Percentiles rank a stretch among this genome's conserved stretches.
These are phyloP conservation scores for Echiichthys vipera DNA, from an alignment of 2,797 vertebrate genomes.

Conservation along the genomic window DNA sequence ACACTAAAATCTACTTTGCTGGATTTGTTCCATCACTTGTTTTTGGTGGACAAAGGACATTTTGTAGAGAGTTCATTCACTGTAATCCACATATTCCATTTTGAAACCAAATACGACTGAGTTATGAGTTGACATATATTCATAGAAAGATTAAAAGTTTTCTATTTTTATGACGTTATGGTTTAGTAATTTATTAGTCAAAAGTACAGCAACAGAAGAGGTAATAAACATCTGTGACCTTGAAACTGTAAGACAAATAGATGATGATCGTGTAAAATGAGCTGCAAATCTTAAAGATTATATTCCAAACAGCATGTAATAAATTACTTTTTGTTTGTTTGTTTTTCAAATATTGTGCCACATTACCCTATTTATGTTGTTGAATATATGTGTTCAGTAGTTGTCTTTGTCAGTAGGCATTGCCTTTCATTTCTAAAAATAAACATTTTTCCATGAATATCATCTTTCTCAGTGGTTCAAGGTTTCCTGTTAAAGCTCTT, in stretches of 20 bases:
- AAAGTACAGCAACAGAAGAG: neutral
- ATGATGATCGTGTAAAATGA: neutral
- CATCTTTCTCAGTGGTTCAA: conserved; percentile 4
- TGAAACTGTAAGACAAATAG: no score
- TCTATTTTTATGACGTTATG: conserved; percentile 18
- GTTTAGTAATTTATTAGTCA: neutral
- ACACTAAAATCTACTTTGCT: conserved; percentile 54
- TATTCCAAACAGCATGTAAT: neutral
- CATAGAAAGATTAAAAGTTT: conserved; percentile 4
- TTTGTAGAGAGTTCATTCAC: conserved; percentile 52
- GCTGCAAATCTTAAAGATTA: neutral
- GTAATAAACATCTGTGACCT: neutral
- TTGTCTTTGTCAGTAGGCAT: neutral
- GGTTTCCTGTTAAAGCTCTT: conserved; percentile 15
- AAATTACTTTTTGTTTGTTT: neutral
- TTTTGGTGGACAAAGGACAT: conserved; percentile 62
- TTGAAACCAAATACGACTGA: conserved; percentile 59
- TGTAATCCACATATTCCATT: conserved; percentile 63
- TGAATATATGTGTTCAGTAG: neutral
- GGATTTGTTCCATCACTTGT: conserved; percentile 65
- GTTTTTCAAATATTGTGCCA: neutral
- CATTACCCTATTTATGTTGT: neutral
- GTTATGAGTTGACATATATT: conserved; percentile 34
- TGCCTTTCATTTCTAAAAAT: conserved; percentile 18
- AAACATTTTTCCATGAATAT: neutral